These are phyloP conservation scores for Coecobrya sp. DNA, from an alignment of 2,888 invertebrate genomes.

Conservation along the genomic window DNA sequence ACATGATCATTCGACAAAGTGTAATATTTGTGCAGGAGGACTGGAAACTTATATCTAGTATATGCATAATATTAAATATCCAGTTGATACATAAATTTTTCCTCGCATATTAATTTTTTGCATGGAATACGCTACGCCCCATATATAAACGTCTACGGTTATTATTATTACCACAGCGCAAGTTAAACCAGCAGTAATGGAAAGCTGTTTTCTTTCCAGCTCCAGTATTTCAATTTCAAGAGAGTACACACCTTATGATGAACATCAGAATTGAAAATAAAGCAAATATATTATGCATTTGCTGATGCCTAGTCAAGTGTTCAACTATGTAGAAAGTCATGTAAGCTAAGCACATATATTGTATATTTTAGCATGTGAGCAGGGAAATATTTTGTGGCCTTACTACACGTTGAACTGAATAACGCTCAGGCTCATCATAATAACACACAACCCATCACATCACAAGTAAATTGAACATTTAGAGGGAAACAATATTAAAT, in stretches of 20 bases:
- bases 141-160: slow-evolving; percentile 34
- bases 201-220: neutral
- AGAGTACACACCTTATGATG: slow-evolving; percentile 36
- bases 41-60: too few relatives aligned
- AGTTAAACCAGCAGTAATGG: slow-evolving; percentile 38
- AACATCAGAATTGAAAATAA: slow-evolving; percentile 46
- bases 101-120: neutral
- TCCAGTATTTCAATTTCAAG: slow-evolving; percentile 16
- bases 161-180: slow-evolving; percentile 33
- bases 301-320: too few relatives aligned
- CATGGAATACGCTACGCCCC: neutral
- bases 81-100: neutral
- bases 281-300: slow-evolving; percentile 22
- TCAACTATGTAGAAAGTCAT: too few relatives aligned
- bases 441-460: slow-evolving; percentile 77
- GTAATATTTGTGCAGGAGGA: too few relatives aligned
- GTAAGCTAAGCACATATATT: neutral
- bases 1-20: too few relatives aligned
- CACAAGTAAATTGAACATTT: slow-evolving; percentile 82
- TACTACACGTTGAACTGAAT: slow-evolving; percentile 32
- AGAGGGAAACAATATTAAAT: slow-evolving; percentile 81
- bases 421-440: slow-evolving; percentile 74
- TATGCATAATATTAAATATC: too few relatives aligned
- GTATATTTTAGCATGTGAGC: too few relatives aligned
- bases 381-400: slow-evolving; percentile 18